Conservation (phyloP, 1,140 invertebrate genomes). For the Drosophila asahinai region DNA sequence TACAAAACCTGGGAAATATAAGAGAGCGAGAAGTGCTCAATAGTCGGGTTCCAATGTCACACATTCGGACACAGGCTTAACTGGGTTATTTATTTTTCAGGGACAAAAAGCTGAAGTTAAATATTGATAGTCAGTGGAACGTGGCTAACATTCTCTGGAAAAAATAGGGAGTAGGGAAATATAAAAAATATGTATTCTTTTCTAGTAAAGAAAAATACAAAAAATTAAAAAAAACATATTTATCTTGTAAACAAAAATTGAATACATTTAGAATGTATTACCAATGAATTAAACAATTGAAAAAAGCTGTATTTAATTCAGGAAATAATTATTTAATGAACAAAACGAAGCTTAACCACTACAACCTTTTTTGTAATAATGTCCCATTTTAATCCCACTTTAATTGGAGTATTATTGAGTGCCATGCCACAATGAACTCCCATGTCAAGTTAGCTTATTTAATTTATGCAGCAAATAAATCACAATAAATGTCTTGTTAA, state of each 20-base stretch:
- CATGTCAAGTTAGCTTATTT: neutral
- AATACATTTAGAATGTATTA: neutral
- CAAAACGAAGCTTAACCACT: neutral
- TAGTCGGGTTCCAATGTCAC: slow-evolving; percentile 11
- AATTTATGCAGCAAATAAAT: slow-evolving; percentile 19
- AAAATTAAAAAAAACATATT: too few relatives aligned
- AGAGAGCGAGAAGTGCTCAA: slow-evolving; percentile 5
- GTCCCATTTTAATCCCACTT: neutral
- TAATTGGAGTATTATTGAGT: neutral
- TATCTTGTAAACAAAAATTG: too few relatives aligned
- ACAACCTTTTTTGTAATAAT: neutral
- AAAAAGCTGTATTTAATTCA: neutral
- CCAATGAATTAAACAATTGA: too few relatives aligned
- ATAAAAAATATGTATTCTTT: too few relatives aligned
- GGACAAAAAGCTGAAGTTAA: neutral
- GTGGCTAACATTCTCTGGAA: neutral
- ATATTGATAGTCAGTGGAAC: neutral
- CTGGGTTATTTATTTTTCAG: neutral
- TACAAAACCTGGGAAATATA: slow-evolving; percentile 15
- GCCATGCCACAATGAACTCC: neutral
- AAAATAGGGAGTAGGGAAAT: neutral
- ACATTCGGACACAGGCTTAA: neutral
- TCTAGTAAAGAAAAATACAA: too few relatives aligned
- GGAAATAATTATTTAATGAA: neutral
- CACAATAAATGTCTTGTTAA: slow-evolving; percentile 11